Base-by-base conservation (phyloP, 2,797 vertebrate genomes). In the Enteromius afrohamiltoni region DNA sequence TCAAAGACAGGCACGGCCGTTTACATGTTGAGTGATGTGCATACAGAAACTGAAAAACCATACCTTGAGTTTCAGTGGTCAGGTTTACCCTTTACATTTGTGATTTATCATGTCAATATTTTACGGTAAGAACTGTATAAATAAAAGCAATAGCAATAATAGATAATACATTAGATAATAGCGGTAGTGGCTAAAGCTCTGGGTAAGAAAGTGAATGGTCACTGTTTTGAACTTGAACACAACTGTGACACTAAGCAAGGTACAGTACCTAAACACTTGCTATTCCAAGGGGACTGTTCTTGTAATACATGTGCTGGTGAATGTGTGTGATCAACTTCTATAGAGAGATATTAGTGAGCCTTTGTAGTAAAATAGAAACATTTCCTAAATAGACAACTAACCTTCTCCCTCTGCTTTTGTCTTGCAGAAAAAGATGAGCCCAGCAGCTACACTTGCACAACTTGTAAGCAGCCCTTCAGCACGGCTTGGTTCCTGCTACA, bases 401-500 rank as follows among this genome's bases (percentile, higher is more conserved):
- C 85, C 55, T 89, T 73, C 49, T 34, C 10, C 71, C 13, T 85
- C 26, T 67, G 23, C n/a, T 73, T 78, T 67, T 77, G 34, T 55
- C 14, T 79, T 86, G 45, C 94, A 98, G 97, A 97, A 95, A 98
- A 98, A 96, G 97, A 98, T 87, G 97, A 99, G 95, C 97, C 97
- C 95, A 98, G 97, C 96, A 98, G 96, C 93, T 98, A 98, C 93
- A 99, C 97, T 90, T 99, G 97, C 95, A 99, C 97, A 91, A 98
- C 97, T 91, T 99, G 97, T 94, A 99, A 99, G 96, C 97, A 98
- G 94, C 96, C 97, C 94, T 99, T 99, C 95, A 96, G 94, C 95
- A 98, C 96, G 92, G 97, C 97, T 94, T 99, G 97, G 97, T 99
- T 99, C 95, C 97, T 99, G 93, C 96, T 99, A 91, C 97, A 99